phyloP scores from a whole-genome alignment of 2,113 vertebrate genomes.

The Salvelinus sp. region DNA sequence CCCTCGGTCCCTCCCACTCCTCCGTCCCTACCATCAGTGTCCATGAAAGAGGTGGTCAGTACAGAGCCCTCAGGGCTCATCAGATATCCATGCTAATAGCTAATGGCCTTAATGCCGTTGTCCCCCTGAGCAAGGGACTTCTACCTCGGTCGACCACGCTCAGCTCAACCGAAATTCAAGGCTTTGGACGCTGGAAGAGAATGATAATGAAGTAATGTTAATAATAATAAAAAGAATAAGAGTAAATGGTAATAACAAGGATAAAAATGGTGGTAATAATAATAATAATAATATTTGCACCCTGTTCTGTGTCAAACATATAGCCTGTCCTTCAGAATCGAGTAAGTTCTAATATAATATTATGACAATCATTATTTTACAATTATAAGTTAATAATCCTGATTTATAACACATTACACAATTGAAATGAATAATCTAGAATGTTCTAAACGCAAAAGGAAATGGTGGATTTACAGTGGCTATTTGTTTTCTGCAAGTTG shows the following conservation, averaged over 20 bases:
- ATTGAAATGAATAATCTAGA: too few species aligned
- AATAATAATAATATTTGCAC: background rate
- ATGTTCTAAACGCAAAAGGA: too few species aligned
- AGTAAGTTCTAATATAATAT: background rate
- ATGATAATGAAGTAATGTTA: slow-evolving; percentile 9
- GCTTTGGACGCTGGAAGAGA: slow-evolving; percentile 8
- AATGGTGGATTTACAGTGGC: too few species aligned
- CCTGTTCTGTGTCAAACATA: too few species aligned
- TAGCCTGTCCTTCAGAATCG: background rate
- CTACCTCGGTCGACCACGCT: slow-evolving; percentile 12
- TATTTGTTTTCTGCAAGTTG: background rate
- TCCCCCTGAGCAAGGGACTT: slow-evolving; percentile 35
- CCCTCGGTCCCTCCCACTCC: slow-evolving; percentile 12
- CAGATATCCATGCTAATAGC: slow-evolving; percentile 72
- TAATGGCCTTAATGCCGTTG: slow-evolving; percentile 50
- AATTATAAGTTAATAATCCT: background rate
- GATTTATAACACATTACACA: background rate
- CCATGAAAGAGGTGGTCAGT: slow-evolving; percentile 46
- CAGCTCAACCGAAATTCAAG: slow-evolving; percentile 1
- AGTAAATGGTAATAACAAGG: background rate
- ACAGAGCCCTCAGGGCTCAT: slow-evolving; percentile 51
- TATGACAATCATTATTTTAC: background rate
- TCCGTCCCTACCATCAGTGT: slow-evolving; percentile 36
- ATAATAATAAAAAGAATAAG: background rate
- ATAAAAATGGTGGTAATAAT: background rate